Evolutionary conservation across 2,888 invertebrate species (phyloP).

Genomic region (Pristionchus fissidentatus): DNA sequence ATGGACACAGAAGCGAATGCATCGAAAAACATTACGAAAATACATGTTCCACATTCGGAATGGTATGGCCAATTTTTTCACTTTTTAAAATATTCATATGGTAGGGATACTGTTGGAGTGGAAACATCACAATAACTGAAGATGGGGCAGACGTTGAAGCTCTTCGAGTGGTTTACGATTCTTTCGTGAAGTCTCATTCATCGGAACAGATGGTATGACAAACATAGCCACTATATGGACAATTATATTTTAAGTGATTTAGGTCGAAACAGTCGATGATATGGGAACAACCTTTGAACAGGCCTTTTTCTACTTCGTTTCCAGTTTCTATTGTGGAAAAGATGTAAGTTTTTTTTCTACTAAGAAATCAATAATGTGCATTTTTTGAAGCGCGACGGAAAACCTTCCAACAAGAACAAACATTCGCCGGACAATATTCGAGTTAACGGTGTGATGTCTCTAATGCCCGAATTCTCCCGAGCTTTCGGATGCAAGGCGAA

Average conservation of each 20-base stretch:
- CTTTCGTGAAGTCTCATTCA: too few relatives aligned
- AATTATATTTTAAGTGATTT: too few relatives aligned
- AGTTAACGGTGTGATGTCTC: background rate
- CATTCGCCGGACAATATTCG: background rate
- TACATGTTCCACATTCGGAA: background rate
- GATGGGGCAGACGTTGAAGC: slow-evolving; percentile 31
- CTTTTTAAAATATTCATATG: background rate
- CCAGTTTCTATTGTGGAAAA: background rate
- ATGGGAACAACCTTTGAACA: background rate
- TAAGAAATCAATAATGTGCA: too few relatives aligned
- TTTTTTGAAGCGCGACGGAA: too few relatives aligned
- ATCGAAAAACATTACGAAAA: background rate
- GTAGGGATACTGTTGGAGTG: background rate
- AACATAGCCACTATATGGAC: too few relatives aligned
- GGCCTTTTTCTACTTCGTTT: background rate
- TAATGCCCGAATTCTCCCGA: background rate
- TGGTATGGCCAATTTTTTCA: background rate
- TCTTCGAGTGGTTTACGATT: too few relatives aligned
- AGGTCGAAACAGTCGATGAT: background rate
- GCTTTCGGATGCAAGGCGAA: background rate
- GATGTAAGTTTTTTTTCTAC: too few relatives aligned
- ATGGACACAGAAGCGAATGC: background rate
- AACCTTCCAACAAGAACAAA: too few relatives aligned
- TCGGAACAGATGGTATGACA: too few relatives aligned
- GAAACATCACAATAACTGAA: background rate